phyloP scores from a whole-genome alignment of 53 echinoderm and acorn worm genomes.

The Hippasteria phrygiana region DNA sequence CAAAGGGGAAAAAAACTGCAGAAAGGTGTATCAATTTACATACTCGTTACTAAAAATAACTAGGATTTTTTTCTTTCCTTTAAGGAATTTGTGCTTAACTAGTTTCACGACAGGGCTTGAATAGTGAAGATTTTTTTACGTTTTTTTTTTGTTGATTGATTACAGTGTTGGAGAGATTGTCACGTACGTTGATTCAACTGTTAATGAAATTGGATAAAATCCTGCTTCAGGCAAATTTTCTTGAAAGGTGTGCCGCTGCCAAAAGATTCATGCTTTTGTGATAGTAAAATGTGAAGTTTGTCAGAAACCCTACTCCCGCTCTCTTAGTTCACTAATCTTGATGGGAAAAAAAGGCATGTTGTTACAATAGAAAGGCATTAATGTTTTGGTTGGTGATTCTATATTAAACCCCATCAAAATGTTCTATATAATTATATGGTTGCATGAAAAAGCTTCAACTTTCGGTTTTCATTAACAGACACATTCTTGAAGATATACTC shows the following conservation, averaged over 20 bases:
- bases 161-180: slow-evolving; percentile 55
- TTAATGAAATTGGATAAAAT: slow-evolving; percentile 59
- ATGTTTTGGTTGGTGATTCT: too few species aligned
- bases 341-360: background rate
- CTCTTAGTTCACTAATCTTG: background rate
- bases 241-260: background rate
- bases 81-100: background rate
- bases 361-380: too few species aligned
- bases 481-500: too few species aligned
- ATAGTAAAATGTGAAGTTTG: background rate
- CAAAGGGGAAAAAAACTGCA: slow-evolving; percentile 9
- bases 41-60: slow-evolving; percentile 19
- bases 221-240: background rate
- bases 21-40: slow-evolving; percentile 52
- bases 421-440: too few species aligned
- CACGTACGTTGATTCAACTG: slow-evolving; percentile 48
- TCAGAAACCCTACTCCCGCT: background rate
- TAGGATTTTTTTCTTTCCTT: background rate
- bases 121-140: background rate
- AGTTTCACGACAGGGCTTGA: slow-evolving; percentile 29
- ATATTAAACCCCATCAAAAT: too few species aligned
- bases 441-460: too few species aligned
- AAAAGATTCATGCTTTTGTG: slow-evolving; percentile 5
- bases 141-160: slow-evolving; percentile 43
- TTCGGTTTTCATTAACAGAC: too few species aligned